Base-by-base conservation (phyloP, 2,888 invertebrate genomes). In the Ommatoiulus sabulosus region DNA sequence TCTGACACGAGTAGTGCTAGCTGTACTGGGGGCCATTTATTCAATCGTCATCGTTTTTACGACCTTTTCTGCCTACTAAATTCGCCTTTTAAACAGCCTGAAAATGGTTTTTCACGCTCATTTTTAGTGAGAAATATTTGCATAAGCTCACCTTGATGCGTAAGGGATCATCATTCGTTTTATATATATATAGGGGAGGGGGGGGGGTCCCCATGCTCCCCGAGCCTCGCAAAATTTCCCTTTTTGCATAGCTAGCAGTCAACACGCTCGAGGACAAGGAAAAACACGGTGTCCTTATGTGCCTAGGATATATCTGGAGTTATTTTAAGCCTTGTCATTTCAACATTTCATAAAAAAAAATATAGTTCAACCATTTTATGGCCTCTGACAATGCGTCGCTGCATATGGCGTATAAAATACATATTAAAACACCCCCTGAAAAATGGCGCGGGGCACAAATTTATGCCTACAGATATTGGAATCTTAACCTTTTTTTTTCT, bases 201-300 rank as follows among this genome's bases (percentile, higher is more conserved):
- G 72, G 52, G 12, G 72, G 63, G 20, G 72, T n/a, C 72, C 72
- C 72, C 24, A 72, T 8, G 72, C 72, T 72, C 20, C 35, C 35
- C 4, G 17, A 52, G 52, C 17, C 52, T 12, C 17, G 12, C 24
- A 72, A 72, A 72, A 72, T 72, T 72, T 72, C 72, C 72, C 10
- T 72, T 72, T 72, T 72, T 72, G 72, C 72, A 72, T 72, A n/a
- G 72, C 72, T 72, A 72, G 72, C 72, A 72, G 72, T 72, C 72
- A 72, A 72, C 72, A 72, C 72, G 72, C 24, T 72, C 24, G 72
- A 72, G 72, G 72, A 72, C 72, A 72, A 72, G 72, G 72, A 72
- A 72, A 72, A 72, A 72, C 72, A 72, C 72, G 72, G 72, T 72
- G 72, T 72, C 72, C 72, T 72, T 20, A 72, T 72, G 72, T 72